These are phyloP conservation scores for Antrozous pallidus DNA, from an alignment of 2,797 vertebrate species.

Conservation along the genomic window DNA sequence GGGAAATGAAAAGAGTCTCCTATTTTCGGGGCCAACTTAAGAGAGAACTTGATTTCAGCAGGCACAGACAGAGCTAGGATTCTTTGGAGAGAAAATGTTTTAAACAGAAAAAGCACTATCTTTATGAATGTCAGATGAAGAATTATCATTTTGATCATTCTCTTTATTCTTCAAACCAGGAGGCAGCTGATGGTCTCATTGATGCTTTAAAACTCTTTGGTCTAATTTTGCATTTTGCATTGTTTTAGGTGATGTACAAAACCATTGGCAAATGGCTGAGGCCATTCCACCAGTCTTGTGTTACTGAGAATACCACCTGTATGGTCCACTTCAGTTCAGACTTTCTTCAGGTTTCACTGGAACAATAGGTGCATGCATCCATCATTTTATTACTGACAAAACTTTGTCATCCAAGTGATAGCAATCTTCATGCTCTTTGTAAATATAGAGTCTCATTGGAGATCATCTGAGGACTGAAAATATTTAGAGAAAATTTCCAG, in stretches of 20 bases:
- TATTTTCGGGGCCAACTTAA: background rate
- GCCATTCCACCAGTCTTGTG: background rate
- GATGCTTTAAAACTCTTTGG: background rate
- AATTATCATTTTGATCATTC: background rate
- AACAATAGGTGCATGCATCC: background rate
- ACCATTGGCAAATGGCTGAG: background rate
- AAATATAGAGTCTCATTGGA: background rate
- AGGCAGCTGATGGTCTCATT: background rate
- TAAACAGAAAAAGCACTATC: background rate
- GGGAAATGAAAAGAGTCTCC: background rate
- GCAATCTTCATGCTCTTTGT: background rate
- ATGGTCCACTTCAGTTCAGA: background rate
- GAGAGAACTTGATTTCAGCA: background rate
- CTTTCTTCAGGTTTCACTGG: background rate
- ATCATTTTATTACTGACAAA: background rate
- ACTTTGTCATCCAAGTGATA: background rate
- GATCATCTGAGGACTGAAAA: background rate
- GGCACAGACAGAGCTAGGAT: background rate
- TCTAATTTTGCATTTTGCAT: background rate
- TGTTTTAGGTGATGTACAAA: background rate
- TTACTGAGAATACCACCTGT: background rate
- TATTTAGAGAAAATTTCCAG: background rate
- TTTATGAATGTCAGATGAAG: background rate
- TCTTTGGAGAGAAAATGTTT: background rate
- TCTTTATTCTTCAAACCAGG: background rate